Evolutionary conservation across 2,888 invertebrate species (phyloP).

Genomic region (Eupsilia transversa): DNA sequence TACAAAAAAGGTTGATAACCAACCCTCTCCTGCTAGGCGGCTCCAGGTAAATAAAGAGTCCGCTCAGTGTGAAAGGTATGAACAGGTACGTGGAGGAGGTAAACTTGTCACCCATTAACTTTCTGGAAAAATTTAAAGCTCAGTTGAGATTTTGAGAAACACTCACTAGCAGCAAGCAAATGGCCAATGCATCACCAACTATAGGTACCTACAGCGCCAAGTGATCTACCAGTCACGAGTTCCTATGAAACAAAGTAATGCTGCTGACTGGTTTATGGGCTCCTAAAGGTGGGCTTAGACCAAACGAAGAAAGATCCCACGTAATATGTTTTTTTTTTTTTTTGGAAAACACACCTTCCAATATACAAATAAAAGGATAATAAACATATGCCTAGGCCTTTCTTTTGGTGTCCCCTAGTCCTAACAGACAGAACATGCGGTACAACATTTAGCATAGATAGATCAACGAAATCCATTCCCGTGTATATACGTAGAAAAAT

Average conservation of each 20-base stretch:
- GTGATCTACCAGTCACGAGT: background rate
- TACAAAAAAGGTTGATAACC: slow-evolving; percentile 85
- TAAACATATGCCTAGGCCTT: no score
- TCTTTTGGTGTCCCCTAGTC: no score
- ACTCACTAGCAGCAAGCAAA: background rate
- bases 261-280: background rate
- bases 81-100: slow-evolving; percentile 77
- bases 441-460: background rate
- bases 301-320: background rate
- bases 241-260: background rate
- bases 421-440: background rate
- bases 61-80: slow-evolving; percentile 81
- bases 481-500: background rate
- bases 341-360: no score
- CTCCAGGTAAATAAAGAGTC: slow-evolving; percentile 83
- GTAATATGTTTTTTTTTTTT: no score
- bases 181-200: background rate
- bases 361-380: no score
- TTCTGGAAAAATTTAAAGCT: slow-evolving; percentile 71
- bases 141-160: background rate
- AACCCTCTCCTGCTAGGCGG: slow-evolving; percentile 85
- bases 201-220: background rate
- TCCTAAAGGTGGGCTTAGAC: background rate
- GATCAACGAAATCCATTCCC: background rate
- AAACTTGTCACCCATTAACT: slow-evolving; percentile 78